Evolutionary conservation across 30 jellyfish, hydroid and myxozoan species (phyloP).

Genomic region (Aurelia sp.): DNA sequence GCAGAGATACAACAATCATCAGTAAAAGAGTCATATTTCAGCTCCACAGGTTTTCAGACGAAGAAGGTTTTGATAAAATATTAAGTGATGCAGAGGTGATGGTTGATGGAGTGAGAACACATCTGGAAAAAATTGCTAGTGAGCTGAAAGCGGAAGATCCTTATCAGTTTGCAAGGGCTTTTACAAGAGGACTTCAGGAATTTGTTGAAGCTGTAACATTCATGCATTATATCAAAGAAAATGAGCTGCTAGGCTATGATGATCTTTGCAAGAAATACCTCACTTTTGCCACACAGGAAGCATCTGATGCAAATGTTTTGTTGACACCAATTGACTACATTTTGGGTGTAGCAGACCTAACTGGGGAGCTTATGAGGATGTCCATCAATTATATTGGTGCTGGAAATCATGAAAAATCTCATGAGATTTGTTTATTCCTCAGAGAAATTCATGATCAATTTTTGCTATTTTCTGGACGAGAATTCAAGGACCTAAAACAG

Average conservation of each 20-base stretch:
- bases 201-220: conserved; percentile 88
- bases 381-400: conserved; percentile 70
- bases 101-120: conserved; percentile 25
- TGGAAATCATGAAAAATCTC: conserved; percentile 60
- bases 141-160: conserved; percentile 79
- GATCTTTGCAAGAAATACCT: conserved; percentile 49
- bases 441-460: conserved; percentile 70
- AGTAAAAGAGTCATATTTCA: conserved; percentile 80
- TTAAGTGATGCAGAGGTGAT: conserved; percentile 62
- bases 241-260: conserved; percentile 56
- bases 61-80: conserved; percentile 18
- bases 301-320: conserved; percentile 9
- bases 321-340: conserved; percentile 77
- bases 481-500: conserved; percentile 50
- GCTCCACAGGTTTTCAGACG: conserved; percentile 69
- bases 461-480: conserved; percentile 59
- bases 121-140: conserved; percentile 44
- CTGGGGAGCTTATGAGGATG: conserved; percentile 96
- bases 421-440: conserved; percentile 61
- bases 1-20: conserved; percentile 81
- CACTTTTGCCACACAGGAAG: conserved; percentile 15
- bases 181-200: conserved; percentile 88
- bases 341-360: conserved; percentile 91
- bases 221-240: conserved; percentile 55
- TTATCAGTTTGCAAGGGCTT: conserved; percentile 71